These are phyloP conservation scores for Platycnemis pennipes DNA, from an alignment of 2,888 invertebrate genomes.

Conservation along the genomic window DNA sequence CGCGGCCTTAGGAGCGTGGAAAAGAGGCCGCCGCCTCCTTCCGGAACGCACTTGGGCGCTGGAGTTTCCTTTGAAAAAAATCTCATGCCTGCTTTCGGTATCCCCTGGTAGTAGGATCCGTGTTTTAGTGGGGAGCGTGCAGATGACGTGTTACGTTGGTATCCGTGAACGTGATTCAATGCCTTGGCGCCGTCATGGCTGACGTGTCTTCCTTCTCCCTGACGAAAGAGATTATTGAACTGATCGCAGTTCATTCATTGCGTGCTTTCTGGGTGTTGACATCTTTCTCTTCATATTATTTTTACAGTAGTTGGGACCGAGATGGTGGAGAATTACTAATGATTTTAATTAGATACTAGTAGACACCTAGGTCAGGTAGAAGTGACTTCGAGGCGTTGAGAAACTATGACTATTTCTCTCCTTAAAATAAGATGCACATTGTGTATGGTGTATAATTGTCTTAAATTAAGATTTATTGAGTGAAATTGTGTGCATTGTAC, in stretches of 20 bases:
- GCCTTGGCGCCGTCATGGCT: background rate
- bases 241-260: background rate
- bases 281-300: background rate
- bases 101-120: constrained; percentile 40
- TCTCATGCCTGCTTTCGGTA: background rate
- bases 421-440: too few relatives aligned
- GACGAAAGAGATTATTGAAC: background rate
- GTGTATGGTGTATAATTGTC: too few relatives aligned
- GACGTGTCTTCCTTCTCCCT: constrained; percentile 37
- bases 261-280: background rate
- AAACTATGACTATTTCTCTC: too few relatives aligned
- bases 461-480: too few relatives aligned
- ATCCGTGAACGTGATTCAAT: constrained; percentile 49
- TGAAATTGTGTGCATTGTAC: too few relatives aligned
- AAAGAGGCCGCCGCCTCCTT: constrained; percentile 22
- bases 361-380: too few relatives aligned
- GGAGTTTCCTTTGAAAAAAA: constrained; percentile 42
- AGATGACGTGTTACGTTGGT: constrained; percentile 47
- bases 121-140: constrained; percentile 47
- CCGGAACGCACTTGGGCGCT: background rate
- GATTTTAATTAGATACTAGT: too few relatives aligned
- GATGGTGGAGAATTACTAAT: background rate
- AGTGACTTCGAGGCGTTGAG: too few relatives aligned
- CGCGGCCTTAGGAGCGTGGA: background rate
- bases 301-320: background rate